Conservation (phyloP, 2,888 invertebrate species). For the Megaustenia siamemsis region DNA sequence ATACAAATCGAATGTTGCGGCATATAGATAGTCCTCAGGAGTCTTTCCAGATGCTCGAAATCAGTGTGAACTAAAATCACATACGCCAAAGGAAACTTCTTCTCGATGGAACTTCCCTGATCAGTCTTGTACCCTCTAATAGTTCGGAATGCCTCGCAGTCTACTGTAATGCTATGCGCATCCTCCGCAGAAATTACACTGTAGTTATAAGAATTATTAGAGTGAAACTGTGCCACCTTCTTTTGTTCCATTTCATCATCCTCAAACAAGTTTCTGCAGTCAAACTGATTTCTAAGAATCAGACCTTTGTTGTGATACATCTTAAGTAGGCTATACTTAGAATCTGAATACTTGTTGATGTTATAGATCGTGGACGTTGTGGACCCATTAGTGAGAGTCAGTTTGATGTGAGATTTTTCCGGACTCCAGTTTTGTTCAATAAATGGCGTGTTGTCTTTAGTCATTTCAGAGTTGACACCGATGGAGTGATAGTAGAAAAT, state of each 20-base stretch:
- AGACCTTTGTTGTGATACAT: not conserved
- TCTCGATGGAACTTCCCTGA: not conserved
- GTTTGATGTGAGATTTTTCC: not conserved
- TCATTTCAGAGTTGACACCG: no score
- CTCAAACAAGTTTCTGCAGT: constrained; percentile 34
- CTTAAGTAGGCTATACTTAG: not conserved
- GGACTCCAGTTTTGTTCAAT: not conserved
- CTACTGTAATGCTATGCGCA: not conserved
- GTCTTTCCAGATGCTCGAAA: constrained; percentile 51
- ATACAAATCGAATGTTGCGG: constrained; percentile 49
- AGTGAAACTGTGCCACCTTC: not conserved
- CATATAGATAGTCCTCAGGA: constrained; percentile 28
- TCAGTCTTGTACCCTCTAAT: constrained; percentile 31
- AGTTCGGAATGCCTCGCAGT: constrained; percentile 32
- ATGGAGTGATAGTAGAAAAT: not conserved
- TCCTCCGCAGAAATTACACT: not conserved
- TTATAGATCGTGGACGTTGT: no score
- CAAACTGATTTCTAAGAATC: not conserved
- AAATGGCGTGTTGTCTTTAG: not conserved
- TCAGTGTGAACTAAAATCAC: constrained; percentile 44
- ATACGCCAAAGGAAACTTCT: constrained; percentile 38
- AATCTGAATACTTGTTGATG: not conserved
- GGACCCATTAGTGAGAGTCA: no score
- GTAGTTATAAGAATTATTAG: not conserved
- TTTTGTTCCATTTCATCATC: constrained; percentile 1